Conservation (phyloP, 2,797 vertebrate genomes). For the Micropoecilia bifurca region DNA sequence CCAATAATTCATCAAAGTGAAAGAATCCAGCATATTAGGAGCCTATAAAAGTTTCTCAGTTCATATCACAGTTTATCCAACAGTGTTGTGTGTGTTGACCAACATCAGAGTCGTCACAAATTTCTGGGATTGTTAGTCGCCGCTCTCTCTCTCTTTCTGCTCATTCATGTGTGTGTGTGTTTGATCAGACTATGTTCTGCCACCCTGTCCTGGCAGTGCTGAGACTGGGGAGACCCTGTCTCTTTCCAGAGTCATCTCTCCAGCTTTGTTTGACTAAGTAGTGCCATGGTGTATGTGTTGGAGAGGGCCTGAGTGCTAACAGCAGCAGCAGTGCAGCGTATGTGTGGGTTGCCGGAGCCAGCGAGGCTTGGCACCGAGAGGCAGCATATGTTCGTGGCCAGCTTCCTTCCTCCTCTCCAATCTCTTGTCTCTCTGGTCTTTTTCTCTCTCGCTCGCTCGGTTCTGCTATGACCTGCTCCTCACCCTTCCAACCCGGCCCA, state of each 20-base stretch:
- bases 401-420: slow-evolving; percentile 66
- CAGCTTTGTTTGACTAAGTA: slow-evolving; percentile 80
- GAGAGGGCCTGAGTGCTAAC: slow-evolving; percentile 72
- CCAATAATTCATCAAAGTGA: slow-evolving; percentile 33
- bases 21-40: slow-evolving; percentile 19
- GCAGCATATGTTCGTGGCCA: slow-evolving; percentile 79
- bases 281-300: slow-evolving; percentile 74
- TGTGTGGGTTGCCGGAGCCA: slow-evolving; percentile 74
- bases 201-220: slow-evolving; percentile 61
- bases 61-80: slow-evolving; percentile 29
- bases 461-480: slow-evolving; percentile 35
- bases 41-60: slow-evolving; percentile 30
- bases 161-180: slow-evolving; percentile 13
- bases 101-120: slow-evolving; percentile 40
- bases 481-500: slow-evolving; percentile 2
- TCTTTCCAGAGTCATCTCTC: slow-evolving; percentile 75
- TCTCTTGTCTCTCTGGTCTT: slow-evolving; percentile 32
- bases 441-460: slow-evolving; percentile 29
- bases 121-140: slow-evolving; percentile 12
- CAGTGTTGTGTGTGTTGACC: slow-evolving; percentile 23
- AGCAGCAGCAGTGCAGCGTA: slow-evolving; percentile 72
- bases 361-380: slow-evolving; percentile 75
- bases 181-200: slow-evolving; percentile 58
- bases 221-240: slow-evolving; percentile 67
- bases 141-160: neutral